Base-by-base conservation (phyloP, 2,888 invertebrate genomes). In the Rapana venosa region DNA sequence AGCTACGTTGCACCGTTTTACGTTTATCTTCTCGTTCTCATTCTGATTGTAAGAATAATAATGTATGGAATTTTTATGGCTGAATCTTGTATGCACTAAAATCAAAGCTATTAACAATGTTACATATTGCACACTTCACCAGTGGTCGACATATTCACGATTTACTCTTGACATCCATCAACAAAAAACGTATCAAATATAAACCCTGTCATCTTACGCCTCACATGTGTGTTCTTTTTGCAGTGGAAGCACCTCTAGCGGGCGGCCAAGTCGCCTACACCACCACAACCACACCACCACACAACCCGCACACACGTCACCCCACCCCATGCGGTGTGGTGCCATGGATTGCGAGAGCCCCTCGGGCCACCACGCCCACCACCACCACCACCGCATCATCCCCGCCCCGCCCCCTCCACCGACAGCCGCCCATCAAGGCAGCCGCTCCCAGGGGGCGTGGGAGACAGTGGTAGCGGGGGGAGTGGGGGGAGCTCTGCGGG, bases 251-350 rank as follows among this genome's bases (percentile, higher is more conserved):
- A 92, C 92, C 90, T 90, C 94, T 61, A 94, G 94, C 92, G 96
- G 96, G 81, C 94, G 95, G 95, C 95, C 8, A 90, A 95, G 87
- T 95, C 95, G 96, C 92, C 96, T 96, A 91, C 96, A 96, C 91
- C 94, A 94, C 88, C 94, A 93, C 32, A 93, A 94, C 85, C 93
- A 94, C 94, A 94, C 92, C 96, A 96, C 91, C 94, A 94, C 93
- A 94, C 66, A 94, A 94, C 92, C 91, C 93, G 70, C 94, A 94
- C 91, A 17, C 94, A 94, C 90, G 93, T 94, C 0, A 93, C 93
- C 89, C 58, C 90, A 86, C 58, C 61, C 90, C 90, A 91, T 35
- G 91, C 91, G 15, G 91, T 77, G 35, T 83, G 26, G 92, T 91
- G 89, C 93, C 77, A 94, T 94, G 94, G 94, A 94, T 91, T 94